phyloP scores from a whole-genome alignment of 2,888 invertebrate genomes.

The Trachelus tabidus region DNA sequence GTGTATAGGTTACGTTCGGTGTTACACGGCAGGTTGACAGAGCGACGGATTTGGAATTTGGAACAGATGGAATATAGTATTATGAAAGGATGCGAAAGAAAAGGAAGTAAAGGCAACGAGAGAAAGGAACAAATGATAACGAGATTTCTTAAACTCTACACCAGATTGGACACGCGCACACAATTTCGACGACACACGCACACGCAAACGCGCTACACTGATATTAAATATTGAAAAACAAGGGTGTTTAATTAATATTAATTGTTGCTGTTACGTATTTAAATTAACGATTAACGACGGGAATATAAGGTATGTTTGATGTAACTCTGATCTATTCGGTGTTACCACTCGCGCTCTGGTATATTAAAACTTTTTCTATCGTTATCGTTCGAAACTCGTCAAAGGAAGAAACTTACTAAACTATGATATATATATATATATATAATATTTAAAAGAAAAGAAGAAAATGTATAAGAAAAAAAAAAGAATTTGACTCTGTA shows the following conservation, averaged over 20 bases:
- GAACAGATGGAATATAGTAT: no score
- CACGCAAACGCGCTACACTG: conserved; percentile 2
- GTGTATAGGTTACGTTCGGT: background rate
- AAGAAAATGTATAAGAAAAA: no score
- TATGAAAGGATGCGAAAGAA: no score
- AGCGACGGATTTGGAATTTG: no score
- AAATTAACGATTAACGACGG: conserved; percentile 11
- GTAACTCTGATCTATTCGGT: conserved; percentile 18
- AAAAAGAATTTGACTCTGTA: no score
- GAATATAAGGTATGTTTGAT: conserved; percentile 14
- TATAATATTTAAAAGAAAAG: no score
- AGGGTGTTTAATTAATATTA: conserved; percentile 1
- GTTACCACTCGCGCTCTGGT: conserved; percentile 12
- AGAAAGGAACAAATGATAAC: background rate
- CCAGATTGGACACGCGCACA: no score
- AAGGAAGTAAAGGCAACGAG: background rate
- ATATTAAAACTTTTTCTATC: conserved; percentile 17
- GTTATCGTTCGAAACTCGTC: conserved; percentile 1
- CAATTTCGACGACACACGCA: background rate
- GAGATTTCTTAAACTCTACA: no score
- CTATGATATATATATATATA: no score
- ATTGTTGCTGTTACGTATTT: conserved; percentile 5
- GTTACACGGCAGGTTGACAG: no score
- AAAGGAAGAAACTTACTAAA: background rate
- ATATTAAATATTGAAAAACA: conserved; percentile 6